phyloP scores from a whole-genome alignment of 2,113 vertebrate genomes.

The Mystacornis crossleyi region DNA sequence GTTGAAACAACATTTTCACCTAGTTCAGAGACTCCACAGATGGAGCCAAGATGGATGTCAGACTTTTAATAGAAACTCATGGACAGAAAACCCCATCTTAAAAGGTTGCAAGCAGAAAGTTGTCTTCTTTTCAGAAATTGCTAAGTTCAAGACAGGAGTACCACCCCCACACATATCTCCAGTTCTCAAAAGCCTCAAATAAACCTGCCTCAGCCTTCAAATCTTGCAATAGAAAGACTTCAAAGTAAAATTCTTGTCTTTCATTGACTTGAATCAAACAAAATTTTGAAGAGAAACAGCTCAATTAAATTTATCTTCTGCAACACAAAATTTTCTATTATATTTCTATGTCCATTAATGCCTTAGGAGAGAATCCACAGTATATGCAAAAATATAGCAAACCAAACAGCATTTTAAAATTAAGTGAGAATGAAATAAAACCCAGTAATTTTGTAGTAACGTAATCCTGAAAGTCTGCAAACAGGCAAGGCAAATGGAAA shows the following conservation, averaged over 20 bases:
- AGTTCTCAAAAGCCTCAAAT: constrained; percentile 45
- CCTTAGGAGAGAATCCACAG: not conserved
- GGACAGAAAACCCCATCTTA: constrained; percentile 9
- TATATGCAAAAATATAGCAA: not conserved
- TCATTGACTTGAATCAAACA: not conserved
- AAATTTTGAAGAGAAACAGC: not conserved
- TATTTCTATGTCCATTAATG: not conserved
- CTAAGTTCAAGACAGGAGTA: constrained; percentile 31
- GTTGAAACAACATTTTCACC: not conserved
- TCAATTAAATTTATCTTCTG: not conserved
- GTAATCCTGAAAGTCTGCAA: not conserved
- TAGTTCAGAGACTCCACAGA: not conserved
- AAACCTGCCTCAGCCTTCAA: constrained; percentile 1
- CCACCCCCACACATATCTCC: constrained; percentile 28
- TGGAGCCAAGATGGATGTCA: not conserved
- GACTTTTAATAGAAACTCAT: constrained; percentile 8
- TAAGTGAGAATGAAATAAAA: not conserved
- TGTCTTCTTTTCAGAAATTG: constrained; percentile 32
- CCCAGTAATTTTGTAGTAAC: not conserved
- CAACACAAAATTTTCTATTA: not conserved
- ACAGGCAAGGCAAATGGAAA: not conserved
- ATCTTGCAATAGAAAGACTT: not conserved
- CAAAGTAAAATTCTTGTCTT: not conserved
- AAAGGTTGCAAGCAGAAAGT: constrained; percentile 2
- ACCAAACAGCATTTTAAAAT: not conserved